phyloP scores from a whole-genome alignment of 1,140 invertebrate species.

The Formica exsecta region DNA sequence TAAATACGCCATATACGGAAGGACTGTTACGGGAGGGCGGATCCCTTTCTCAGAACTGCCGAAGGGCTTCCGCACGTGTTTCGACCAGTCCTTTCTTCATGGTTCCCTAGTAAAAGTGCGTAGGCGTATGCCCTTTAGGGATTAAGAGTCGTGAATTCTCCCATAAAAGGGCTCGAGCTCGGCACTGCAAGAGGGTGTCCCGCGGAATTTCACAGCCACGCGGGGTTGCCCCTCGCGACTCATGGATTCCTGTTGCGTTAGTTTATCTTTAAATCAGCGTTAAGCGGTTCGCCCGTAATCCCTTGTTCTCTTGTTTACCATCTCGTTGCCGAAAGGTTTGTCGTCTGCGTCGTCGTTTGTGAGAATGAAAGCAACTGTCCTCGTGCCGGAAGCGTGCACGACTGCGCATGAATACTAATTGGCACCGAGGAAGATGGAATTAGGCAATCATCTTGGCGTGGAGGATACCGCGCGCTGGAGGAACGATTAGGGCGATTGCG shows the following conservation, averaged over 20 bases:
- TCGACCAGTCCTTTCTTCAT: constrained; percentile 80
- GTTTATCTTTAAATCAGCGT: constrained; percentile 82
- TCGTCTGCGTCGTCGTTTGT: not conserved
- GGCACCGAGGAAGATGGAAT: constrained; percentile 81
- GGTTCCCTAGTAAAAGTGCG: constrained; percentile 86
- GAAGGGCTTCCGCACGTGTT: constrained; percentile 77
- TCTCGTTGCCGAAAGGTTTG: constrained; percentile 9
- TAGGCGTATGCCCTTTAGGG: constrained; percentile 86
- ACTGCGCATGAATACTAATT: constrained; percentile 82
- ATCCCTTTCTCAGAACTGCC: constrained; percentile 72
- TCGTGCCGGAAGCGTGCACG: constrained; percentile 15
- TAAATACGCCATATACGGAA: constrained; percentile 39
- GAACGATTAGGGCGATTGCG: constrained; percentile 42
- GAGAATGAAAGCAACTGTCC: constrained; percentile 24
- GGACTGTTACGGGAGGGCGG: constrained; percentile 45
- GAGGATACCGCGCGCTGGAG: constrained; percentile 53
- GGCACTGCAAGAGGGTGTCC: constrained; percentile 53
- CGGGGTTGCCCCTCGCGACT: constrained; percentile 52
- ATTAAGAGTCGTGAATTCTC: constrained; percentile 68
- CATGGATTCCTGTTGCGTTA: constrained; percentile 81
- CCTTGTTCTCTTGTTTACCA: constrained; percentile 19
- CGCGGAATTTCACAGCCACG: constrained; percentile 61
- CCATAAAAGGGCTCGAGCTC: constrained; percentile 63
- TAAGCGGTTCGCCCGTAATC: constrained; percentile 38
- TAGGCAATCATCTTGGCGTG: constrained; percentile 77